Evolutionary conservation across 64 coral and sea anemone species (phyloP), one percentile per base, ranked within the genome.

Genomic region (Porites lutea): DNA sequence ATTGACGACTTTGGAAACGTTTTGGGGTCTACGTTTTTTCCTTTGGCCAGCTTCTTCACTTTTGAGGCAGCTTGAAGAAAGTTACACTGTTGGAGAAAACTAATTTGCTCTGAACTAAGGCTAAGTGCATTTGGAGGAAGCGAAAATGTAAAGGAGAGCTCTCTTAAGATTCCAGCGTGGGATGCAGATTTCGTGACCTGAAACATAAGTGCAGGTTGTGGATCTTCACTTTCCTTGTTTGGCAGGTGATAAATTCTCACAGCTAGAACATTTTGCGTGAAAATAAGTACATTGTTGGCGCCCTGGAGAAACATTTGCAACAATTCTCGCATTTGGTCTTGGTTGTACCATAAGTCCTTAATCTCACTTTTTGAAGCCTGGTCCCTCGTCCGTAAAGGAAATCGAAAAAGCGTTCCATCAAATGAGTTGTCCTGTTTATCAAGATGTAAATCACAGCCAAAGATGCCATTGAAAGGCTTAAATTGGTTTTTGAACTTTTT

Each of bases 341-440:
- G 44, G 54, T 96, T 74, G 59, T 96, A 96, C 22, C 23, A 70
- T 14, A 96, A 75, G 2, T 59, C 71, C 80, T 96, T 96, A 69
- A 96, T 96, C 45, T 90, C 87, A 75, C 95, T 96, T 87, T 47
- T 87, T 16, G 48, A 7, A 2, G 95, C 95, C 60, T 96, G 95
- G 37, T 77, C 79, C 74, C 51, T 88, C 49, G 92, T 96, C 79
- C 95, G 52, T 46, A 96, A 67, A 19, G 95, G 95, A 90, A 96
- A 93, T 59, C 95, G 79, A 23, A 96, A 96, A 19, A 96, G 65
- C 2, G 95, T 96, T 48, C 95, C 95, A 79, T 96, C 85, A 74
- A 88, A 93, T 2, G 86, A 79, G 52, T 76, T 54, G 83, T 92
- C 46, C 8, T 96, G 20, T 71, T 16, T 68, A 53, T 79, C 87